These are phyloP conservation scores for Dascyllus trimaculatus DNA, from an alignment of 2,113 vertebrate genomes.

Conservation along the genomic window DNA sequence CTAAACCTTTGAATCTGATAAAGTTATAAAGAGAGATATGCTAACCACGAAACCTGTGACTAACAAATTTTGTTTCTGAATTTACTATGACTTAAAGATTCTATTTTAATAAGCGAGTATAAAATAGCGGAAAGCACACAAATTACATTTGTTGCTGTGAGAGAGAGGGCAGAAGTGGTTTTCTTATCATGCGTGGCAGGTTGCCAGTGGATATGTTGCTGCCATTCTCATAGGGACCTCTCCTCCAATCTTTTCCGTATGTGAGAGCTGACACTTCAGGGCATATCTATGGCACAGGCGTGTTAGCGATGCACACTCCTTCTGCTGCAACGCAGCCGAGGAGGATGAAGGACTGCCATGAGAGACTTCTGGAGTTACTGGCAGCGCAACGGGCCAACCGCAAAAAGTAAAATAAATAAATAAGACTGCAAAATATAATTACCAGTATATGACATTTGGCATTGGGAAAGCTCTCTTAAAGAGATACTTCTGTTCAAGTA, in stretches of 20 bases:
- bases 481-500: slow-evolving; percentile 29
- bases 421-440: slow-evolving; percentile 30
- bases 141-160: slow-evolving; percentile 60
- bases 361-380: slow-evolving; percentile 59
- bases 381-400: slow-evolving; percentile 59
- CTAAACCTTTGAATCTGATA: too few species aligned
- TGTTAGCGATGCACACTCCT: slow-evolving; percentile 71
- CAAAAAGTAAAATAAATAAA: slow-evolving; percentile 45
- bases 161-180: slow-evolving; percentile 52
- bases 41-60: not conserved
- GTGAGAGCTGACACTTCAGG: slow-evolving; percentile 77
- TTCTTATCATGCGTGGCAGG: slow-evolving; percentile 75
- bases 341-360: slow-evolving; percentile 58
- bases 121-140: slow-evolving; percentile 46
- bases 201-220: slow-evolving; percentile 70
- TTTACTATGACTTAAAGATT: slow-evolving; percentile 2
- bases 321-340: slow-evolving; percentile 59
- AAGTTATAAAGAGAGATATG: not conserved
- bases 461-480: not conserved
- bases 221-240: slow-evolving; percentile 59
- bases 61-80: not conserved
- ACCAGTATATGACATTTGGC: slow-evolving; percentile 20
- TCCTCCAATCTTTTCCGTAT: slow-evolving; percentile 64
- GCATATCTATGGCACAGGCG: slow-evolving; percentile 72
- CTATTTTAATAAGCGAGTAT: slow-evolving; percentile 15